Conservation (phyloP, 2,113 vertebrate genomes). For the Mohoua ochrocephala region DNA sequence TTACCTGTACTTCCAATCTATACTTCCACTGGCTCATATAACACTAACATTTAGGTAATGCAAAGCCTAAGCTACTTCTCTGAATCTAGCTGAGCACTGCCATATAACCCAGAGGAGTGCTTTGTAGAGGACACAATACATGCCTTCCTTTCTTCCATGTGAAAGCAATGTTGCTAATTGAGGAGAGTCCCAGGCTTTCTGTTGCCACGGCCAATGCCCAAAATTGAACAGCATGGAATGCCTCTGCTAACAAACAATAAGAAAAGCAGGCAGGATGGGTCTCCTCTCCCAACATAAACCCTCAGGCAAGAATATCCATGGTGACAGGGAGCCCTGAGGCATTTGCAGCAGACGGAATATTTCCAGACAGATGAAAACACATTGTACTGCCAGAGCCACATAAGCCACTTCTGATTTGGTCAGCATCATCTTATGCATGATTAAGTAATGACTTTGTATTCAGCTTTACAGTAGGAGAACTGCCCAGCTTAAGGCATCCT, state of each 20-base stretch:
- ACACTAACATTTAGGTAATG: neutral
- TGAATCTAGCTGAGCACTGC: neutral
- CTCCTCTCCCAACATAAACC: neutral
- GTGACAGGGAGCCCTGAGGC: neutral
- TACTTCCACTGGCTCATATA: neutral
- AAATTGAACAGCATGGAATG: neutral
- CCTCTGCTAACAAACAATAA: neutral
- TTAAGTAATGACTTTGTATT: constrained; percentile 35
- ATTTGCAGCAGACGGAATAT: constrained; percentile 3
- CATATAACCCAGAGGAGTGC: neutral
- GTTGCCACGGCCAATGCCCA: neutral
- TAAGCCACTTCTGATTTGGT: constrained; percentile 13
- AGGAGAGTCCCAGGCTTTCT: neutral
- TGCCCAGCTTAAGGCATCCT: neutral
- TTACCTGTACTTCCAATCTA: neutral
- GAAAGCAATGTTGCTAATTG: neutral
- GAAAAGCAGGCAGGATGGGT: neutral
- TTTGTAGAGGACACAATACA: neutral
- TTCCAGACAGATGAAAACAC: constrained; percentile 48
- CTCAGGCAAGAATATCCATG: neutral
- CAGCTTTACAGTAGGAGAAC: neutral
- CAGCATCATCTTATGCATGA: constrained; percentile 46
- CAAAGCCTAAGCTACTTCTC: neutral
- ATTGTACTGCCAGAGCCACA: constrained; percentile 28
- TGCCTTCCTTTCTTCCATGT: neutral